Evolutionary conservation across 2,797 vertebrate species (phyloP).

Genomic region (Pseudochirops cupreus): DNA sequence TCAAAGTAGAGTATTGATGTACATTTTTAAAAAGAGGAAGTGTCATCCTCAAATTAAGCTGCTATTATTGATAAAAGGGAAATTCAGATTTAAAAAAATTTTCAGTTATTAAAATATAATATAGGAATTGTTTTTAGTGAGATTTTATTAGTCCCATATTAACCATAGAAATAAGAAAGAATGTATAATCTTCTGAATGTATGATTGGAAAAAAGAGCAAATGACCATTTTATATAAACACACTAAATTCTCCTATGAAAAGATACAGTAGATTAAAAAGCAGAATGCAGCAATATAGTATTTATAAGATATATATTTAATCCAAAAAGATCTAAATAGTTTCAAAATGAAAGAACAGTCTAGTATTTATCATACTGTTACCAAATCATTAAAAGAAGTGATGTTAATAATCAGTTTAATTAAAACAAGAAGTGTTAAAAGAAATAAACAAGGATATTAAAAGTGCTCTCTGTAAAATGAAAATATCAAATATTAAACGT

Average conservation of each 20-base stretch:
- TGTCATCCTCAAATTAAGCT: background rate
- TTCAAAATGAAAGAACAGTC: background rate
- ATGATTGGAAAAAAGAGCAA: background rate
- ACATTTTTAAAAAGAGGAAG: background rate
- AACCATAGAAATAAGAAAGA: background rate
- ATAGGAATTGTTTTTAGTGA: background rate
- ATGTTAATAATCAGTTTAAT: background rate
- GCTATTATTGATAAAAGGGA: background rate
- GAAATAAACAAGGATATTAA: background rate
- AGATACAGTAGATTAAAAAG: background rate
- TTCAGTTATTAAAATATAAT: background rate
- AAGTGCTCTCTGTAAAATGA: background rate
- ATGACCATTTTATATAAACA: background rate
- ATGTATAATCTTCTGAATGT: background rate
- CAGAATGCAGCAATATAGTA: background rate
- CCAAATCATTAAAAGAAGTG: background rate
- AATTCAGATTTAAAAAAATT: background rate
- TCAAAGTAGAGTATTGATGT: background rate
- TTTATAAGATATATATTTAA: background rate
- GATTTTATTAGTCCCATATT: background rate
- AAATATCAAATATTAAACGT: background rate
- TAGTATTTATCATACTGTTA: background rate
- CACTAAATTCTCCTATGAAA: background rate
- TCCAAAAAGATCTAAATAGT: background rate
- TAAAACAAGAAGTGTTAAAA: background rate